phyloP scores from a whole-genome alignment of 2,797 vertebrate genomes.

The Microctenopoma steveboyesi region DNA sequence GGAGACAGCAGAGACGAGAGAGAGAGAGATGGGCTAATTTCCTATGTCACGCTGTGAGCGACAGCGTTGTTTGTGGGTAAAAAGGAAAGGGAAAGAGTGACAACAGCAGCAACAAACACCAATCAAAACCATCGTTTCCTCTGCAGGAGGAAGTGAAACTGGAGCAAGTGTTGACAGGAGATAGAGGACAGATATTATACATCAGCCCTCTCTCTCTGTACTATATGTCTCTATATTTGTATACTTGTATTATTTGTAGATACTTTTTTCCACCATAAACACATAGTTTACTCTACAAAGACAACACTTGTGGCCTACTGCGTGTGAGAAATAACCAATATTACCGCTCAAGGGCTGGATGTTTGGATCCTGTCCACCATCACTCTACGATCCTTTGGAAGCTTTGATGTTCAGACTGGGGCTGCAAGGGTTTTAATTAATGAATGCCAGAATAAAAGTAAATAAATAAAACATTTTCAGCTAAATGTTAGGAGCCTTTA shows the following conservation, averaged over 20 bases:
- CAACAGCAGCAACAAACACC: constrained; percentile 58
- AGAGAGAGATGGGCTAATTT: constrained; percentile 17
- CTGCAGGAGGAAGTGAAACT: constrained; percentile 69
- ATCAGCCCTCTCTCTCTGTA: constrained; percentile 1
- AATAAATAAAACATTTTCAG: not conserved
- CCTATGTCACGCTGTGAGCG: constrained; percentile 15
- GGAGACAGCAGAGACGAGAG: not conserved
- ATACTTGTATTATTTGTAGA: too few species aligned
- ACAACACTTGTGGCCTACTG: too few species aligned
- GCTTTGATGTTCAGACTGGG: too few species aligned
- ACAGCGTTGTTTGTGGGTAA: constrained; percentile 63
- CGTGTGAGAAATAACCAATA: too few species aligned
- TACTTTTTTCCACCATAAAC: too few species aligned
- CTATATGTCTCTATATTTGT: not conserved
- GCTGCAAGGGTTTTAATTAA: too few species aligned
- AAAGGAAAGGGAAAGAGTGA: constrained; percentile 57
- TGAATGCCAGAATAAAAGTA: too few species aligned
- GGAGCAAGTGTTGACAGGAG: constrained; percentile 64
- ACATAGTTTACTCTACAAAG: too few species aligned
- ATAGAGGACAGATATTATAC: constrained; percentile 46
- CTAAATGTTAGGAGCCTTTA: not conserved
- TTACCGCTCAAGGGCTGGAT: too few species aligned
- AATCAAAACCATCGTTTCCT: constrained; percentile 58
- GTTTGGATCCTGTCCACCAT: too few species aligned
- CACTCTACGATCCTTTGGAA: too few species aligned